Percentiles rank a stretch among this genome's conserved stretches.
Conservation (phyloP, 2,888 invertebrate genomes). For the Lordiphosa andalusiaca region DNA sequence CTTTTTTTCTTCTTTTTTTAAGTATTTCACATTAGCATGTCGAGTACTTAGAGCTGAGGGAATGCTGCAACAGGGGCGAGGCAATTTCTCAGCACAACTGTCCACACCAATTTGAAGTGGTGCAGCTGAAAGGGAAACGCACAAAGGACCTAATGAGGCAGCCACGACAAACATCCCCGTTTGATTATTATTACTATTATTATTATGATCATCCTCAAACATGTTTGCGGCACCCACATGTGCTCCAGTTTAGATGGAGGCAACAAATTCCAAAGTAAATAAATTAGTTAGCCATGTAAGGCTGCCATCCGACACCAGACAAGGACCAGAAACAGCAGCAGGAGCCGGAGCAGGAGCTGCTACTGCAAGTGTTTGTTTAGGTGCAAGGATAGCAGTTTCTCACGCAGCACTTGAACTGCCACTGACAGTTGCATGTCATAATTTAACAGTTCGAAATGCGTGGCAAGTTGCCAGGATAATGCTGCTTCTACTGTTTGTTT, state of each 20-base stretch:
- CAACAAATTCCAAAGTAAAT: slow-evolving; percentile 51
- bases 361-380: slow-evolving; percentile 68
- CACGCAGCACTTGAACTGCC: slow-evolving; percentile 65
- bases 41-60: slow-evolving; percentile 16
- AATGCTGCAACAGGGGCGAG: slow-evolving; percentile 29
- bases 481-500: slow-evolving; percentile 48
- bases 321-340: slow-evolving; percentile 15
- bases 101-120: slow-evolving; percentile 78
- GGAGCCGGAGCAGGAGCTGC: slow-evolving; percentile 23
- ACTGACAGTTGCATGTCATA: slow-evolving; percentile 72
- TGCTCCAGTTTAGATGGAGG: slow-evolving; percentile 38
- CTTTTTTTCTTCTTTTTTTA: slow-evolving; percentile 42
- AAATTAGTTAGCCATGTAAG: slow-evolving; percentile 55
- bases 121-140: slow-evolving; percentile 32
- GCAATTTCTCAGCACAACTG: slow-evolving; percentile 77
- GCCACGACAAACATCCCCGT: slow-evolving; percentile 18
- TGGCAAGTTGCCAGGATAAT: slow-evolving; percentile 56
- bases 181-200: slow-evolving; percentile 24
- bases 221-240: slow-evolving; percentile 30
- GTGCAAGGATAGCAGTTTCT: slow-evolving; percentile 69
- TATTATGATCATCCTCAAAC: slow-evolving; percentile 11
- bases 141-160: slow-evolving; percentile 34
- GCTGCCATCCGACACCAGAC: background rate
- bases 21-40: slow-evolving; percentile 54
- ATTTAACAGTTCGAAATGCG: slow-evolving; percentile 64